These are phyloP conservation scores for Rhinoderma darwinii DNA, from an alignment of 2,113 vertebrate species.

Conservation along the genomic window DNA sequence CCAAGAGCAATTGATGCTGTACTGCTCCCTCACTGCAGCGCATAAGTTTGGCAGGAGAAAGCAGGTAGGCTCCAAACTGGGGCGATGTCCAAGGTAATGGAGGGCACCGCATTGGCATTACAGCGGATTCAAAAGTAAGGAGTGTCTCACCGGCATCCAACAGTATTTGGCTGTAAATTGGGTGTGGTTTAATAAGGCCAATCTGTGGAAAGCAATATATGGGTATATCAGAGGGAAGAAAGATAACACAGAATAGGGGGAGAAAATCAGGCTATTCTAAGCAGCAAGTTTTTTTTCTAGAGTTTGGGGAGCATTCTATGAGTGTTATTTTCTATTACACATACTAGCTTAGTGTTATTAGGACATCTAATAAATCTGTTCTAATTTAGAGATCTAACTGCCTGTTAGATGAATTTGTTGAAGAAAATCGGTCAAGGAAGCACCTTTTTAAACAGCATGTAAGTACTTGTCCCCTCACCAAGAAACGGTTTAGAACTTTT, in stretches of 20 bases:
- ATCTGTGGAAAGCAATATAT: constrained; percentile 71
- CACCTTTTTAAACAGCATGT: too few relatives aligned
- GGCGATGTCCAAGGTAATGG: constrained; percentile 88
- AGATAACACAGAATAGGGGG: background rate
- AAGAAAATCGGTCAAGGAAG: too few relatives aligned
- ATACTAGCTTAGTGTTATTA: too few relatives aligned
- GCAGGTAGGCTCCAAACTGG: constrained; percentile 79
- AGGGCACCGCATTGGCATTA: constrained; percentile 91
- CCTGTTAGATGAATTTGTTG: too few relatives aligned
- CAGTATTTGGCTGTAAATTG: constrained; percentile 80
- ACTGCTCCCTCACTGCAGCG: constrained; percentile 75
- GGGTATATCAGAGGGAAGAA: background rate
- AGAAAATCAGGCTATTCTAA: background rate
- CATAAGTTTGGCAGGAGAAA: constrained; percentile 86
- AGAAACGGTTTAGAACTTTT: too few relatives aligned
- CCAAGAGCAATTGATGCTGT: constrained; percentile 84
- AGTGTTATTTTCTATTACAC: too few relatives aligned
- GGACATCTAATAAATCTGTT: too few relatives aligned
- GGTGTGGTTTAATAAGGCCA: constrained; percentile 92
- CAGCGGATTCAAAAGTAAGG: constrained; percentile 82
- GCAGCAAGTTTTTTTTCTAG: too few relatives aligned
- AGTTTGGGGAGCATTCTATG: too few relatives aligned
- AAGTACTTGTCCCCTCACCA: too few relatives aligned
- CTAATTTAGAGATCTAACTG: too few relatives aligned
- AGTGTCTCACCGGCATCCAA: constrained; percentile 77